A percentile compares a stretch with the other conserved stretches of the same genome.
Conservation (phyloP, 2,888 invertebrate genomes). For the Heliconius hortense region DNA sequence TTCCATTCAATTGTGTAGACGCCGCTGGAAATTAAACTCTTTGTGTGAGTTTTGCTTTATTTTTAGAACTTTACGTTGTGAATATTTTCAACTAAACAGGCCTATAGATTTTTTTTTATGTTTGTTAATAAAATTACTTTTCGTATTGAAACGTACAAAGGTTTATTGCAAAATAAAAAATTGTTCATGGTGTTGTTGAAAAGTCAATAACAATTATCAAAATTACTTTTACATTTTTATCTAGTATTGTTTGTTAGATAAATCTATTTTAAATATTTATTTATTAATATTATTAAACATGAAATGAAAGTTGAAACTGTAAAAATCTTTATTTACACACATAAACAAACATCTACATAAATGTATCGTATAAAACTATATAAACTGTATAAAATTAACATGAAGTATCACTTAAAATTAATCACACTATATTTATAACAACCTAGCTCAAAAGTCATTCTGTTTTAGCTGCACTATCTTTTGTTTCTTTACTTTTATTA, state of each 20-base stretch:
- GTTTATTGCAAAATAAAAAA: not conserved
- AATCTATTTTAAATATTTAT: not conserved
- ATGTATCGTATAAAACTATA: conserved; percentile 35
- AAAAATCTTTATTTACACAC: conserved; percentile 65
- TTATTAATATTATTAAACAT: not conserved
- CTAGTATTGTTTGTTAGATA: too few relatives aligned
- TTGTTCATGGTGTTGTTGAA: not conserved
- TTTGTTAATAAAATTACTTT: not conserved
- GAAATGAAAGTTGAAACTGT: conserved; percentile 43
- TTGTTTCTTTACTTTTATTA: conserved; percentile 56
- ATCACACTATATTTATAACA: conserved; percentile 32
- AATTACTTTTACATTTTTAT: too few relatives aligned
- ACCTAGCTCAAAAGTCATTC: conserved; percentile 51
- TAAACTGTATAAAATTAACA: conserved; percentile 35
- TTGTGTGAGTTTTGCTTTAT: conserved; percentile 24
- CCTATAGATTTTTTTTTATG: not conserved
- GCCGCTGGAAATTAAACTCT: conserved; percentile 32
- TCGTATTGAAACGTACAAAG: not conserved
- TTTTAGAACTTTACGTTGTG: not conserved
- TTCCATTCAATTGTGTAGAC: conserved; percentile 40
- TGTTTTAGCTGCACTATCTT: conserved; percentile 59
- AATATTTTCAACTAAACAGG: not conserved
- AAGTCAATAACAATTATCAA: not conserved
- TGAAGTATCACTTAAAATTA: conserved; percentile 37
- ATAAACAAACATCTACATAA: conserved; percentile 53